Conservation (phyloP, 30 jellyfish, hydroid and myxozoan species). For the Phacellophora camtschatica region DNA sequence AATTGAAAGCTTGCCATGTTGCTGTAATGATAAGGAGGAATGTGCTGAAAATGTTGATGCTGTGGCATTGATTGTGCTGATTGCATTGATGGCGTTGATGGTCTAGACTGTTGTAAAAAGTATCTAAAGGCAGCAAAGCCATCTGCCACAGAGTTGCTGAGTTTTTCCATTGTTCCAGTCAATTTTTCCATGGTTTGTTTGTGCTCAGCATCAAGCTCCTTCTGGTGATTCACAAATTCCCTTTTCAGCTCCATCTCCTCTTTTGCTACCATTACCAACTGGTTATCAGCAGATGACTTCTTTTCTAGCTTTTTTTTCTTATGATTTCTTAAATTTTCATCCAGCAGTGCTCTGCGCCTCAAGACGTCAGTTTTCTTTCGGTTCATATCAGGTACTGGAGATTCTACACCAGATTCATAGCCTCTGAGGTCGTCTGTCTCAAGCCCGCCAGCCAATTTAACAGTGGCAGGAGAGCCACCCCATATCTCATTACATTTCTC, state of each 20-base stretch:
- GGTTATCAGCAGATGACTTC: neutral
- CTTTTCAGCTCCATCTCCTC: neutral
- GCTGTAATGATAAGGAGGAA: too few species aligned
- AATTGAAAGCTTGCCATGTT: neutral
- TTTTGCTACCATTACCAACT: neutral
- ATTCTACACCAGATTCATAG: too few species aligned
- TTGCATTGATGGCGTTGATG: too few species aligned
- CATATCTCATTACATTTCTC: neutral
- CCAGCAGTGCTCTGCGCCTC: slow-evolving; percentile 14
- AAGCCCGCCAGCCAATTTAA: neutral
- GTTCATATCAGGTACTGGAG: neutral
- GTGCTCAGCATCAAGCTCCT: neutral
- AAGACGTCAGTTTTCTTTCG: neutral
- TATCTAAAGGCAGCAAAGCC: neutral
- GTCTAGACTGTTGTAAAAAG: neutral
- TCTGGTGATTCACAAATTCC: neutral
- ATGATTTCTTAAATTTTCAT: slow-evolving; percentile 2
- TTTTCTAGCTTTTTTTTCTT: slow-evolving; percentile 2
- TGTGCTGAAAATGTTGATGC: too few species aligned
- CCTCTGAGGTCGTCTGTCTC: neutral
- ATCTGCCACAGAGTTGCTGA: neutral
- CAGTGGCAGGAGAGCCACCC: slow-evolving; percentile 47
- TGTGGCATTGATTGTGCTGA: too few species aligned
- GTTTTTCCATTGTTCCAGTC: slow-evolving; percentile 4
- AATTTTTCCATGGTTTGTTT: neutral